Evolutionary conservation across 1,140 invertebrate genomes (phyloP).

Genomic region (Eueides isabella): DNA sequence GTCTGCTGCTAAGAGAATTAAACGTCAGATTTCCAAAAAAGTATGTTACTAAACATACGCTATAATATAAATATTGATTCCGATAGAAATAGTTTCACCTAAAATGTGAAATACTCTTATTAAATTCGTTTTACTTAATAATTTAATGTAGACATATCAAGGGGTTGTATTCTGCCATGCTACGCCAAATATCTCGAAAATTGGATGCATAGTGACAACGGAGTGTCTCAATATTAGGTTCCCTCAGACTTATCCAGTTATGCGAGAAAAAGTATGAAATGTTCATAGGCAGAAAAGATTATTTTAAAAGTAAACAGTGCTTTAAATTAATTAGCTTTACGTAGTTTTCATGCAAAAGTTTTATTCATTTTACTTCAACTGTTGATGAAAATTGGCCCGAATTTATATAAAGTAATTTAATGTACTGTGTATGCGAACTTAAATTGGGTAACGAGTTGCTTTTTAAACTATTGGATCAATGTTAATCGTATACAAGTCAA

Average conservation of each 20-base stretch:
- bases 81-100: too few relatives aligned
- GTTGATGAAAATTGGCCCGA: slow-evolving; percentile 27
- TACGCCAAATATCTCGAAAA: not conserved
- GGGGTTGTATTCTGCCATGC: not conserved
- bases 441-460: slow-evolving; percentile 3
- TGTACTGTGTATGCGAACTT: slow-evolving; percentile 11
- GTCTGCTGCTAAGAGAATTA: too few relatives aligned
- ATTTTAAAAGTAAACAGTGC: slow-evolving; percentile 37
- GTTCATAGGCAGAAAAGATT: not conserved
- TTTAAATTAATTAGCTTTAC: slow-evolving; percentile 39
- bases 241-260: not conserved
- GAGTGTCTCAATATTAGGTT: not conserved
- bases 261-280: not conserved
- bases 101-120: too few relatives aligned
- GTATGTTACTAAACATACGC: too few relatives aligned
- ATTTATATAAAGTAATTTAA: slow-evolving; percentile 29
- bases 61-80: too few relatives aligned
- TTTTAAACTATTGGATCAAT: not conserved
- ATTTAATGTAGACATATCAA: not conserved
- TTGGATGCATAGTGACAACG: not conserved
- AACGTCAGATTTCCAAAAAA: too few relatives aligned
- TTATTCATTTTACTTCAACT: slow-evolving; percentile 29
- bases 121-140: too few relatives aligned
- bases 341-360: slow-evolving; percentile 32
- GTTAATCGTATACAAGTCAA: not conserved